Evolutionary conservation across 2,888 invertebrate species (phyloP), one percentile per base, ranked within the genome.

Genomic region (Troilus luridus): DNA sequence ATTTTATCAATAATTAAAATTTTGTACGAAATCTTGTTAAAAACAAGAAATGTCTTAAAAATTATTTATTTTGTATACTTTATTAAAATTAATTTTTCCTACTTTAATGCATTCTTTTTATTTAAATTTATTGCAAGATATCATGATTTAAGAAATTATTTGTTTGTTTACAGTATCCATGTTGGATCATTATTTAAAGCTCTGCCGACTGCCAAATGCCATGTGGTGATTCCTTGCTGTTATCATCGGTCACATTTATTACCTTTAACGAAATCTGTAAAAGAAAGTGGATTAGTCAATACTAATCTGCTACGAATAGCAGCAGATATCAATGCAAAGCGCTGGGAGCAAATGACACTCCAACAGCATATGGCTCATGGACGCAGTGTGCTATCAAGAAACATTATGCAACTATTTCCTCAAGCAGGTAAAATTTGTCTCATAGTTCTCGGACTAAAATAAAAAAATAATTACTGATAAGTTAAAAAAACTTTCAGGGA

Each of bases 171-270:
- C 60, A 91, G 81, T 21, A 58, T 91, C 77, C 88, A 56, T 10
- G 19, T 77, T 41, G 90, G 90, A 59, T 59, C 19, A 9, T 58
- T 91, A 19, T 91, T 91, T 72, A 77, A 67, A 41, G 60, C 24
- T 17, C 54, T 67, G 24, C 58, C 88, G 19, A 64, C 56, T 21
- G 88, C 64, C 10, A 91, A 88, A 77, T 56, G 72, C 9, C 72
- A 67, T 56, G 77, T 91, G 19, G n/a, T 91, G 7, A 56, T 90
- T 12, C 89, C 91, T 6, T 91, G 91, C 90, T 91, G 91, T 72
- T 91, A 91, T 59, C 91, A 91, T 85, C 88, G 58, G 19, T 59
- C 88, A 9, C 62, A 17, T 21, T 67, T 62, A 10, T 64, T 59
- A 24, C 91, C 88, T 64, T 58, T 89, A 10, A n/a, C 64, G 17